These are phyloP conservation scores for Lanius collurio DNA, from an alignment of 2,113 vertebrate genomes.

Conservation along the genomic window DNA sequence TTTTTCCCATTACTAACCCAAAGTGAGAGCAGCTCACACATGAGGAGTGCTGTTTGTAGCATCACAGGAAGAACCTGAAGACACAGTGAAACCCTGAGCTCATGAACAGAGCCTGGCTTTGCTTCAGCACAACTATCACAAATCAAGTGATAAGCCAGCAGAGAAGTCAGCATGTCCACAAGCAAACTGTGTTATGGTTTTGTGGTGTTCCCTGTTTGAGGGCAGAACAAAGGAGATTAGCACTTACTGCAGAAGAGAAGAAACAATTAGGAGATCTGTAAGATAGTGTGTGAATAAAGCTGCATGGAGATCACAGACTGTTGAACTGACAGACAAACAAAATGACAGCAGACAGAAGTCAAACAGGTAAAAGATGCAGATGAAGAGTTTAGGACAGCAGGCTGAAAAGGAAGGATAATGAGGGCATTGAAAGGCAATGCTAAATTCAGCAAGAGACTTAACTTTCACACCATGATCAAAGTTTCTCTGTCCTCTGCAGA, in stretches of 20 bases:
- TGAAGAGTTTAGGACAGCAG: background rate
- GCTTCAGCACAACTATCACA: background rate
- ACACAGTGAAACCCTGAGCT: background rate
- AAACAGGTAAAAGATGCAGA: background rate
- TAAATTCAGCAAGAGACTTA: background rate
- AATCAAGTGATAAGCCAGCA: background rate
- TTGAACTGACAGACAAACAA: background rate
- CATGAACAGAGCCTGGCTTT: background rate
- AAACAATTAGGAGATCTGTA: background rate
- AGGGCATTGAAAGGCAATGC: background rate
- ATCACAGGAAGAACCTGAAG: background rate
- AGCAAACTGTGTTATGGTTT: background rate
- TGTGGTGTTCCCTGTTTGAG: background rate
- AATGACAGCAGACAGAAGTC: background rate
- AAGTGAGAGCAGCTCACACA: background rate
- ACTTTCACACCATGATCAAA: background rate
- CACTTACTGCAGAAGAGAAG: background rate
- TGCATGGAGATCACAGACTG: background rate
- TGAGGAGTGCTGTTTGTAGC: background rate
- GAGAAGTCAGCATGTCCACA: background rate
- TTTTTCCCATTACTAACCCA: background rate
- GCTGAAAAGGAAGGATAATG: background rate
- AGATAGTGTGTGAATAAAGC: background rate
- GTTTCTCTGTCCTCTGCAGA: background rate
- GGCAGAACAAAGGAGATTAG: background rate